A percentile compares a stretch with the other conserved stretches of the same genome.
Evolutionary conservation across 2,888 invertebrate genomes (phyloP).

Genomic region (Cephalotes varians): DNA sequence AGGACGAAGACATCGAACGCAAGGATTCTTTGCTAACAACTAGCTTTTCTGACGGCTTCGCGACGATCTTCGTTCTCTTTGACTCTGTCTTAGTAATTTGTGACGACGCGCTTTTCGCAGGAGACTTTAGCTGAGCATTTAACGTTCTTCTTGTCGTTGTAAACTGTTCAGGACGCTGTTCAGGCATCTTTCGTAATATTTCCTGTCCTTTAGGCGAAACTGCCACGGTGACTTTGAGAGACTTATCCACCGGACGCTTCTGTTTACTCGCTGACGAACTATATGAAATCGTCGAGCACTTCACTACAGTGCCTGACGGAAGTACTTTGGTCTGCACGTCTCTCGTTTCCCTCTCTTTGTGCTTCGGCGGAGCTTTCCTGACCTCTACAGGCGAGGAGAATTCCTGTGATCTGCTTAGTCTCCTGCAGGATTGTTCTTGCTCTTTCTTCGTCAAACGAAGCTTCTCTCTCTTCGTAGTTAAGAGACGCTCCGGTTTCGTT

Average conservation of each 20-base stretch:
- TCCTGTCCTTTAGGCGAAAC: conserved; percentile 83
- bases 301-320: conserved; percentile 83
- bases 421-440: conserved; percentile 76
- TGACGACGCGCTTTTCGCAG: not conserved
- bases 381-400: conserved; percentile 88
- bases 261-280: conserved; percentile 80
- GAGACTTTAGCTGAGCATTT: conserved; percentile 21
- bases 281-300: conserved; percentile 84
- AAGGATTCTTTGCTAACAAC: conserved; percentile 65
- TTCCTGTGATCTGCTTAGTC: conserved; percentile 87
- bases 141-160: not conserved
- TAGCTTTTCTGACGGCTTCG: conserved; percentile 79
- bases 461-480: conserved; percentile 44
- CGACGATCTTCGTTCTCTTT: conserved; percentile 48
- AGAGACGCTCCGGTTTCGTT: not conserved
- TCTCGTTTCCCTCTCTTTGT: conserved; percentile 69
- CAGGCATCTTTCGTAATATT: conserved; percentile 77
- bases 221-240: conserved; percentile 85
- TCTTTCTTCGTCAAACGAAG: conserved; percentile 77
- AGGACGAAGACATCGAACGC: conserved; percentile 52
- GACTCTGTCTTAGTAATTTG: conserved; percentile 25
- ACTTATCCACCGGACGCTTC: conserved; percentile 83
- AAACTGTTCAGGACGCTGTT: conserved; percentile 22
- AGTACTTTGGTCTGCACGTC: conserved; percentile 56
- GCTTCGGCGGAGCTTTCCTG: conserved; percentile 78